These are phyloP conservation scores for Theristicus caerulescens DNA, from an alignment of 2,113 vertebrate genomes.

Conservation along the genomic window DNA sequence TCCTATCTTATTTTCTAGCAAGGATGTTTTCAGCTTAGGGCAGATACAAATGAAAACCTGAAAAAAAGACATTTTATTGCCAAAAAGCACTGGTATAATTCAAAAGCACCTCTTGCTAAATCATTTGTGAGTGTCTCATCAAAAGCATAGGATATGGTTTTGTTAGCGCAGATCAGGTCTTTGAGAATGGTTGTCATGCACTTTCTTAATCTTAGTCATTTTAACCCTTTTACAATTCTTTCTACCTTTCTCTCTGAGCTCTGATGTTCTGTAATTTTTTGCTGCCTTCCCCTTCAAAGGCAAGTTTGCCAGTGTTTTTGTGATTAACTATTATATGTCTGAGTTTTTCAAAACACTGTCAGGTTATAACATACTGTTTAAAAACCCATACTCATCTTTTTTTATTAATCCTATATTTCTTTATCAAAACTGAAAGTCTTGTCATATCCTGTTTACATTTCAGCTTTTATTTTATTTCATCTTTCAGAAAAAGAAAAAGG, in stretches of 20 bases:
- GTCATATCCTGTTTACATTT: slow-evolving; percentile 5
- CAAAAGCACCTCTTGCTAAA: slow-evolving; percentile 66
- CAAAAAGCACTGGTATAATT: slow-evolving; percentile 69
- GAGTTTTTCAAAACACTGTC: neutral
- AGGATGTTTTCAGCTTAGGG: slow-evolving; percentile 55
- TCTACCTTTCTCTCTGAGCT: neutral
- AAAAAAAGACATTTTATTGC: slow-evolving; percentile 62
- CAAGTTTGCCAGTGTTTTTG: slow-evolving; percentile 31
- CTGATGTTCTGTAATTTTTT: slow-evolving; percentile 36
- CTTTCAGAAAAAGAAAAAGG: neutral
- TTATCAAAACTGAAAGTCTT: slow-evolving; percentile 16
- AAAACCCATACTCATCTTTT: slow-evolving; percentile 6
- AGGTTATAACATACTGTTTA: neutral
- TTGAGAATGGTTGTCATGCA: slow-evolving; percentile 51
- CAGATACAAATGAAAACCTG: slow-evolving; percentile 46
- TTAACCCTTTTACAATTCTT: slow-evolving; percentile 43
- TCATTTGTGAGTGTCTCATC: slow-evolving; percentile 71
- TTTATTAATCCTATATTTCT: neutral
- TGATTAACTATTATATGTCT: slow-evolving; percentile 39
- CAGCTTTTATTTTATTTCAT: neutral
- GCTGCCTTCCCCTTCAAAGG: slow-evolving; percentile 44
- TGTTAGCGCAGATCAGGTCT: slow-evolving; percentile 42
- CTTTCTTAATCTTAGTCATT: slow-evolving; percentile 52
- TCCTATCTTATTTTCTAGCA: slow-evolving; percentile 42
- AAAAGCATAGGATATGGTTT: slow-evolving; percentile 58